Evolutionary conservation across 37 sponge, comb jelly and placozoan genomes (phyloP).

Genomic region (Oscarella lobularis): DNA sequence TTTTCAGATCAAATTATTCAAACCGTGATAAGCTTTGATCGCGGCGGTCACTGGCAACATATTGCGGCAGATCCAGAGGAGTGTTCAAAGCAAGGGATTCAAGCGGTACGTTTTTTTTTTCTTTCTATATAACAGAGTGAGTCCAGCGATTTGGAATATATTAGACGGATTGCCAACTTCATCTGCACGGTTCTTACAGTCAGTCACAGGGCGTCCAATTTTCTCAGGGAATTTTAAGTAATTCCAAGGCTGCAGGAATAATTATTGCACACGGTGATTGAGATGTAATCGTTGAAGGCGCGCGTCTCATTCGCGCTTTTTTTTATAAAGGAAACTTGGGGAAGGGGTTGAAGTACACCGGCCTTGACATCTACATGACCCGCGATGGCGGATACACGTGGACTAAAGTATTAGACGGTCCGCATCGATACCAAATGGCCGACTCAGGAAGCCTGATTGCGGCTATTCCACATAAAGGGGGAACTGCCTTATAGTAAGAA

Average conservation of each 20-base stretch:
- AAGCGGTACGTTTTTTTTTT: no score
- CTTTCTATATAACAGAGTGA: no score
- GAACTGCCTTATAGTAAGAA: neutral
- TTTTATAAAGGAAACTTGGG: neutral
- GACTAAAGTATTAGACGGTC: neutral
- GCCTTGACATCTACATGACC: neutral
- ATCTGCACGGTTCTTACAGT: neutral
- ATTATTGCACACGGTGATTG: neutral
- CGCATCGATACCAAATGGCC: neutral
- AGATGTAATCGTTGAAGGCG: neutral
- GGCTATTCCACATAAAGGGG: neutral
- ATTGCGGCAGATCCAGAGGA: neutral
- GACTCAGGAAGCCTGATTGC: neutral
- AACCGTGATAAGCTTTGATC: neutral
- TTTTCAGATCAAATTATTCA: neutral
- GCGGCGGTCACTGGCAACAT: neutral
- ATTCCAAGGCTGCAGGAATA: neutral
- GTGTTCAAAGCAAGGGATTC: no score
- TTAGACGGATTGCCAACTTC: neutral
- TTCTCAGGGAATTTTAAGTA: neutral
- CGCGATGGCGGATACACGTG: neutral
- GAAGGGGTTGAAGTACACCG: neutral
- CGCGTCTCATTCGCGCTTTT: neutral
- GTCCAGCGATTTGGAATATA: no score
- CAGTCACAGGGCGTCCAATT: neutral